These are phyloP conservation scores for Kryptopterus vitreolus DNA, from an alignment of 2,797 vertebrate genomes.

Conservation along the genomic window DNA sequence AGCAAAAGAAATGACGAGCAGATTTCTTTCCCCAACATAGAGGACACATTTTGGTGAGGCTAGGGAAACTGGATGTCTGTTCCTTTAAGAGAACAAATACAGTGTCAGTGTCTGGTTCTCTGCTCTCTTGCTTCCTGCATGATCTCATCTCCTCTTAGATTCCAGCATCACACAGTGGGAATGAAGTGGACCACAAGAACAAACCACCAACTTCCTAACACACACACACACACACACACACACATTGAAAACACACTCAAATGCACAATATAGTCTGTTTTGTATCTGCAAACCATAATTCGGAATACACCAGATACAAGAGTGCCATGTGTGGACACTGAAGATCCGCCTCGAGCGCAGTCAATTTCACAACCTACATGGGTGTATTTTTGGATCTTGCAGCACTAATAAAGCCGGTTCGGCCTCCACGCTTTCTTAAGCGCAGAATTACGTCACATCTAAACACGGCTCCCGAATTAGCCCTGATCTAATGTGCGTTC, in stretches of 20 bases:
- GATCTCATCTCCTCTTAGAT: conserved; percentile 57
- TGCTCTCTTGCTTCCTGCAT: conserved; percentile 53
- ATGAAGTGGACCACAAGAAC: conserved; percentile 50
- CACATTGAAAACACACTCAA: neutral
- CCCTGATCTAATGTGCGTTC: conserved; percentile 30
- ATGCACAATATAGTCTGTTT: neutral
- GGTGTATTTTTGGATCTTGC: conserved; percentile 34
- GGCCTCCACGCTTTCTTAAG: conserved; percentile 20
- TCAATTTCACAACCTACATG: conserved; percentile 23
- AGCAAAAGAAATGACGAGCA: neutral
- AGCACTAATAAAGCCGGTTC: conserved; percentile 24
- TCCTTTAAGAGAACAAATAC: conserved; percentile 51
- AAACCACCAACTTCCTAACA: conserved; percentile 39
- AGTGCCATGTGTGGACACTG: conserved; percentile 8
- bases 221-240: conserved; percentile 10
- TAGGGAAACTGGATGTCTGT: conserved; percentile 38
- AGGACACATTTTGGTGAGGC: conserved; percentile 13
- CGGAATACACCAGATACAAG: conserved; percentile 1
- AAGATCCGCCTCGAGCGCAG: conserved; percentile 13
- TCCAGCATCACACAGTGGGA: conserved; percentile 46
- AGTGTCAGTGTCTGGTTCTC: conserved; percentile 49
- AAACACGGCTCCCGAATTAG: conserved; percentile 41
- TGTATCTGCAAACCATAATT: neutral
- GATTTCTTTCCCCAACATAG: neutral
- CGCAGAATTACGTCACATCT: conserved; percentile 37